phyloP scores from a whole-genome alignment of 2,888 invertebrate genomes.

The Meloe dianella region DNA sequence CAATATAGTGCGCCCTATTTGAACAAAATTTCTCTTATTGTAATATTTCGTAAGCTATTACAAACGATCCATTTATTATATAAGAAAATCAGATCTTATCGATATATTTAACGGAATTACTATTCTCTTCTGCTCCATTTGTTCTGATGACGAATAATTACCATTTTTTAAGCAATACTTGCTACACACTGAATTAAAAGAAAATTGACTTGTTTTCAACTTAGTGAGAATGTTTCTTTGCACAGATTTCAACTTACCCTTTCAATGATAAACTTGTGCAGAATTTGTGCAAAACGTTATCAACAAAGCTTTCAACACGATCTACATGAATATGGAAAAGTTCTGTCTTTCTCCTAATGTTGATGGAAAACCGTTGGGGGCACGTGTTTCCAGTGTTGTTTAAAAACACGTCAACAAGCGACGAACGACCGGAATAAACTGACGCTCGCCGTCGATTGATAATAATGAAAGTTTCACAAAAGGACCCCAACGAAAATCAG shows the following conservation, averaged over 20 bases:
- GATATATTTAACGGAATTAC: background rate
- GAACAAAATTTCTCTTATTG: background rate
- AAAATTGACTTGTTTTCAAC: background rate
- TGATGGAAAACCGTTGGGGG: background rate
- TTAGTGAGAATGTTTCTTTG: background rate
- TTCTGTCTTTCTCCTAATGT: background rate
- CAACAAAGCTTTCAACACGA: background rate
- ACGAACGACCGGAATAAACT: slow-evolving; percentile 27
- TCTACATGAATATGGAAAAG: background rate
- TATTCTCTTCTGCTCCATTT: background rate
- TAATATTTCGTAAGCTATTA: background rate
- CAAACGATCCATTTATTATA: background rate
- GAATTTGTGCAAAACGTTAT: background rate
- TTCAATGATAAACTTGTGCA: background rate
- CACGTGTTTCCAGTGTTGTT: background rate
- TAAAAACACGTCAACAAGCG: slow-evolving; percentile 28
- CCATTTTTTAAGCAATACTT: background rate
- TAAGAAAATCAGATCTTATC: background rate
- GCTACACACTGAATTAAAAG: background rate
- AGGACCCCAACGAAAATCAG: background rate
- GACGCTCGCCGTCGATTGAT: slow-evolving; percentile 29
- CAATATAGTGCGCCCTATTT: background rate
- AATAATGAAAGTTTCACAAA: background rate
- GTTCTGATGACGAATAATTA: background rate
- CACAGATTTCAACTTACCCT: background rate